Evolutionary conservation across 92 coral and sea anemone species (phyloP), one percentile per base, ranked within the genome.

Genomic region (Desmophyllum pertusum): DNA sequence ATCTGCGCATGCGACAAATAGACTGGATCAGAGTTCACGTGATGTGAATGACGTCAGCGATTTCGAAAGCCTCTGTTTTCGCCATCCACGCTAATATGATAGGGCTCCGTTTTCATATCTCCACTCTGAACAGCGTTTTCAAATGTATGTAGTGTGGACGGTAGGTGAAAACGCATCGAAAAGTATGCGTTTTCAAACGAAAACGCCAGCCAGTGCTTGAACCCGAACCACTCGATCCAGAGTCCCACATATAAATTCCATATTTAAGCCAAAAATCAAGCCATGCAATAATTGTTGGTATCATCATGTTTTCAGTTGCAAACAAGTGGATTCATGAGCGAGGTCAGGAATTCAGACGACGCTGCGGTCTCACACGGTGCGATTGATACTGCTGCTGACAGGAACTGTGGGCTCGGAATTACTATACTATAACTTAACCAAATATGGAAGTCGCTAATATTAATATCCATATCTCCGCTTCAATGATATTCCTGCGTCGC

Each of bases 301-400:
- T 84, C 31, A 69, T 77, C 11, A 19, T 81, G 45, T 75, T 59
- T 90, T 59, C 84, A 93, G 97, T 93, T 70, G 97, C 97, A 4
- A 93, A 93, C 92, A 91, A 93, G 85, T 94, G 95, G 98, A 94
- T 91, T 63, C 95, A 91, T 75, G 95, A 91, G 61, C 42, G 78
- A 39, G 95, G 92, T 4, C 98, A 94, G 63, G 95, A 89, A 72
- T 94, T 94, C 66, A 72, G 98, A 70, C 81, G 89, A 37, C 88
- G 71, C 19, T 94, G 95, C 78, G 73, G 87, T 51, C 77, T 89
- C 21, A 83, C 91, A 33, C 85, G 89, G 40, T 67, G 84, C 66
- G 95, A 86, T 57, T 93, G 78, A 87, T 38, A 39, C 75, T 43
- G 62, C 75, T 43, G 62, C 74, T 31, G 81, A 40, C 70, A 14